These are phyloP conservation scores for Azemiops feae DNA, from an alignment of 2,113 vertebrate species.

Conservation along the genomic window DNA sequence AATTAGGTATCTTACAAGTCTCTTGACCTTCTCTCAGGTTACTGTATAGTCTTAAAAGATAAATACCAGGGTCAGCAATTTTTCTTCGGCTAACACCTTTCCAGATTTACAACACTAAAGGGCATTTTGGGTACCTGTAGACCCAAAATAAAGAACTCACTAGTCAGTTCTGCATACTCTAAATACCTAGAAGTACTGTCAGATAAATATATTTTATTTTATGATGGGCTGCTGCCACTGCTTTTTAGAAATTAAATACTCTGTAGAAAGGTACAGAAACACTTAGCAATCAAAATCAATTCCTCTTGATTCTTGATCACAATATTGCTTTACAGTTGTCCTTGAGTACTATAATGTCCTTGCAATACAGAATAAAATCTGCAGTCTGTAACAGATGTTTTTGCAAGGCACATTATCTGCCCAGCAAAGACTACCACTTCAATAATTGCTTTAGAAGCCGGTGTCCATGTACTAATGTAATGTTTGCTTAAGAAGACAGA, in stretches of 20 bases:
- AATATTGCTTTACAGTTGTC: not conserved
- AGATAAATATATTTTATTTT: not conserved
- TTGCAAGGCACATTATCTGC: slow-evolving; percentile 1
- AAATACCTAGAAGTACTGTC: not conserved
- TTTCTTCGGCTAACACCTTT: slow-evolving; percentile 52
- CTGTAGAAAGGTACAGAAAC: not conserved
- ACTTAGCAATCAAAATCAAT: not conserved
- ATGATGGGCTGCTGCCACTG: not conserved
- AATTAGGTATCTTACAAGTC: slow-evolving; percentile 64
- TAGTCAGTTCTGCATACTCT: not conserved
- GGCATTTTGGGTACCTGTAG: slow-evolving; percentile 10
- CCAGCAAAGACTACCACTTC: not conserved
- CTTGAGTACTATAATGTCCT: not conserved
- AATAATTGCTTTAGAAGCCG: not conserved
- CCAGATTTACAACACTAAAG: slow-evolving; percentile 37
- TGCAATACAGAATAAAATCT: not conserved
- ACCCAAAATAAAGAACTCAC: not conserved
- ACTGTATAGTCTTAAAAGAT: slow-evolving; percentile 60
- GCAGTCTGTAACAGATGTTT: not conserved
- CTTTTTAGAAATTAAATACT: not conserved
- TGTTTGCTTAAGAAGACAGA: not conserved
- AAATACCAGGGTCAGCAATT: slow-evolving; percentile 58
- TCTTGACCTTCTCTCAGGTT: slow-evolving; percentile 69
- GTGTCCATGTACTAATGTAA: not conserved
- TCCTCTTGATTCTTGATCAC: not conserved